phyloP scores from a whole-genome alignment of 2,888 invertebrate genomes.

The Digitonthophagus gazella region DNA sequence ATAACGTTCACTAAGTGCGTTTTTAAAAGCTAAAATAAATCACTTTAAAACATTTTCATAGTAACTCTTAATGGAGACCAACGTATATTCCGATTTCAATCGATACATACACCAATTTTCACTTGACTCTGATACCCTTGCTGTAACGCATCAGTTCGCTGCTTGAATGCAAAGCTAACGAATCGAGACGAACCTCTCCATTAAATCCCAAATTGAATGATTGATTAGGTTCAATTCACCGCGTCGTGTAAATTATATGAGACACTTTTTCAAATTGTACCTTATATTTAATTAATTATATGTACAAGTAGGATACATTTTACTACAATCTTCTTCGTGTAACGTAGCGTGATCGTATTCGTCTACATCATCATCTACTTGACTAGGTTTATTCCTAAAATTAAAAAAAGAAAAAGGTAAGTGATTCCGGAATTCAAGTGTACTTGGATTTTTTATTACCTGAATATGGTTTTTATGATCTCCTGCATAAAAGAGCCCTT shows the following conservation, averaged over 20 bases:
- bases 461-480: constrained; percentile 64
- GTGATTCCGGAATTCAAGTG: background rate
- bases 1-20: no score
- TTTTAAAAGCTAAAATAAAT: no score
- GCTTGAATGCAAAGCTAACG: background rate
- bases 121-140: background rate
- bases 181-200: background rate
- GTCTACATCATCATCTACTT: constrained; percentile 39
- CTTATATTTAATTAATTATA: constrained; percentile 25
- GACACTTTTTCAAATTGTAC: background rate
- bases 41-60: background rate
- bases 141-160: background rate
- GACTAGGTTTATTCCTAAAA: constrained; percentile 21
- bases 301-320: constrained; percentile 52
- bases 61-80: background rate
- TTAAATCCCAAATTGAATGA: background rate
- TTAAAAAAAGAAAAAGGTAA: background rate
- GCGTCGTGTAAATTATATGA: background rate
- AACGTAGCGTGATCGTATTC: constrained; percentile 53
- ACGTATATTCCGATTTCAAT: background rate
- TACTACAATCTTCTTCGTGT: constrained; percentile 49
- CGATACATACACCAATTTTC: background rate
- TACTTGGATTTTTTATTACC: constrained; percentile 52
- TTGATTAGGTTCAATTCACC: background rate
- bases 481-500: constrained; percentile 65